A percentile compares a stretch with the other conserved stretches of the same genome.
Conservation (phyloP, 2,797 vertebrate species). For the Falco peregrinus region DNA sequence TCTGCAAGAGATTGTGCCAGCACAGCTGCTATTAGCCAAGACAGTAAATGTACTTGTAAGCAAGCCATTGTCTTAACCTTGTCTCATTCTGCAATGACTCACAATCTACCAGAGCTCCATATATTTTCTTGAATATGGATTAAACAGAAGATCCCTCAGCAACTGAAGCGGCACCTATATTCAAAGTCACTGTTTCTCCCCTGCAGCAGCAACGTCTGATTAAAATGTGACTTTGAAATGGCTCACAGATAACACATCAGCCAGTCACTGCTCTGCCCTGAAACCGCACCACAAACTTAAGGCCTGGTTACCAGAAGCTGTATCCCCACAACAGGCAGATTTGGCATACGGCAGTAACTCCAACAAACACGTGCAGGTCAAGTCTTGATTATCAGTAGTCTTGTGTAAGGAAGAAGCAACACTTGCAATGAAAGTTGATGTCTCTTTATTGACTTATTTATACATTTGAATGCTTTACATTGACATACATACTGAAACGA, state of each 20-base stretch:
- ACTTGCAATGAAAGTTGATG: neutral
- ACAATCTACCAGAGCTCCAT: neutral
- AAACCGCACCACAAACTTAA: rapidly evolving
- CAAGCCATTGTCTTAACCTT: neutral
- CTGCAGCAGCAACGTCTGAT: neutral
- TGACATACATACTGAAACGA: neutral
- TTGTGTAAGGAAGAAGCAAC: neutral
- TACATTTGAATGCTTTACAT: neutral
- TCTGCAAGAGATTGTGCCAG: rapidly evolving
- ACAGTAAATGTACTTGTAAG: rapidly evolving
- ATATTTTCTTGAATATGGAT: rapidly evolving
- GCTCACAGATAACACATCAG: neutral
- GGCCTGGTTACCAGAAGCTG: neutral
- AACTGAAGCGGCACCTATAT: rapidly evolving
- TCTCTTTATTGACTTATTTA: conserved; percentile 42
- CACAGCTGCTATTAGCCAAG: neutral
- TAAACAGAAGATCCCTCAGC: neutral
- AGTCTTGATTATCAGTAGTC: neutral
- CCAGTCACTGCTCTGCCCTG: neutral
- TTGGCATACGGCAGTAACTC: rapidly evolving
- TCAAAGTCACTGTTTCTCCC: neutral
- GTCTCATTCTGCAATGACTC: rapidly evolving
- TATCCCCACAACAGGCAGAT: neutral
- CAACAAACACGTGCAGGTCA: rapidly evolving
- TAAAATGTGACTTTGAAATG: neutral